Evolutionary conservation across 2,888 invertebrate genomes (phyloP), one percentile per base, ranked within the genome.

Genomic region (Philonicus albiceps): DNA sequence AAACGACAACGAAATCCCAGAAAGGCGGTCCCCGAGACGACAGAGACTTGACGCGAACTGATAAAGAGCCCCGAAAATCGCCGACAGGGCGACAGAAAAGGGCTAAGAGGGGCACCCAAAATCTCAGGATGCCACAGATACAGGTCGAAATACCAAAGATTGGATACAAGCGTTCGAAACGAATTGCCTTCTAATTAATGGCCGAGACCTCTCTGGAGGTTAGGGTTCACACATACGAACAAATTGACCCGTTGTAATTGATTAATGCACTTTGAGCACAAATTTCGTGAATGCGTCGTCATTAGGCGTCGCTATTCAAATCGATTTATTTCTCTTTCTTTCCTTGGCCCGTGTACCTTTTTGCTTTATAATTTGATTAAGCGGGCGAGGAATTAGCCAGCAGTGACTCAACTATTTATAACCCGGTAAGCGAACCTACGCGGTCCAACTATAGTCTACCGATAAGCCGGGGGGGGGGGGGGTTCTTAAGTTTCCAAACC

Each of bases 131-230:
- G 34, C 73, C 40, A 40, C 30, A 43, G 40, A 43, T 16, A 43
- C 40, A 16, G 11, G 13, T 43, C 40, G 13, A 43, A 43, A 43
- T 1, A 1, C 1, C 13, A 19, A 2, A 22, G 30, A 43, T 30
- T 73, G 19, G 2, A 72, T 64, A 19, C 84, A 34, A n/a, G 27
- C 55, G 30, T 22, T 43, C 84, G 49, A 73, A 31, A 84, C 84
- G 84, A 73, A 84, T 84, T 72, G 43, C 73, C 72, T 73, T 73
- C 84, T 84, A 84, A 84, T 84, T 84, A 73, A 73, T 84, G 73
- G 84, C 31, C 30, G 40, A 72, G 73, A 73, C 84, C 40, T 83
- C 81, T 83, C 64, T 11, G 16, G 27, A 73, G 73, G 73, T 84
- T 73, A 84, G 55, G 84, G 84, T 72, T 84, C 84, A 73, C 73